These are phyloP conservation scores for Chlamydotis undulata DNA, from an alignment of 2,113 vertebrate genomes.

Conservation along the genomic window DNA sequence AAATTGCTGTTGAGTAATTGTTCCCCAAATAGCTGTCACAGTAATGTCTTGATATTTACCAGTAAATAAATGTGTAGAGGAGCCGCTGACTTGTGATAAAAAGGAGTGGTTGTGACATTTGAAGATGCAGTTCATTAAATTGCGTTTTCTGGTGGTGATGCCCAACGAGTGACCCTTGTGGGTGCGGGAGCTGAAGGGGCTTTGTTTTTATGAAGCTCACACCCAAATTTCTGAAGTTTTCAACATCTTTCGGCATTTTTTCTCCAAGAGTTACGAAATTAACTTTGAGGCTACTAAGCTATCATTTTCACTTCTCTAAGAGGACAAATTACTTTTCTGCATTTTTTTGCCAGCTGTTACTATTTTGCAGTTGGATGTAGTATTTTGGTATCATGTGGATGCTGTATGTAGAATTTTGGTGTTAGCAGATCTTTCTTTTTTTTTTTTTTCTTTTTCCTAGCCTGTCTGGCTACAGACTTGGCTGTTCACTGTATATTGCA, in stretches of 20 bases:
- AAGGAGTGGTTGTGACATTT: background rate
- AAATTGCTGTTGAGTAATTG: background rate
- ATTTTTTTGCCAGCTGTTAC: background rate
- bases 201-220: background rate
- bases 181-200: background rate
- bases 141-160: accelerated
- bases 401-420: background rate
- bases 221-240: background rate
- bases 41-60: background rate
- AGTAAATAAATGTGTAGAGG: background rate
- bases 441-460: background rate
- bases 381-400: background rate
- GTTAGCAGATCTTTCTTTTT: background rate
- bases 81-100: background rate
- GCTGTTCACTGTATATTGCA: background rate
- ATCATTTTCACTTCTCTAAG: background rate
- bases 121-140: background rate
- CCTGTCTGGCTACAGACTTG: background rate
- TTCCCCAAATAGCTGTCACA: background rate
- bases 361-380: background rate
- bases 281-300: background rate
- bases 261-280: background rate
- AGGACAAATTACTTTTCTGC: background rate
- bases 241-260: background rate
- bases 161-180: background rate